Conservation (phyloP, 2,113 vertebrate species). For the Podocnemis expansa region DNA sequence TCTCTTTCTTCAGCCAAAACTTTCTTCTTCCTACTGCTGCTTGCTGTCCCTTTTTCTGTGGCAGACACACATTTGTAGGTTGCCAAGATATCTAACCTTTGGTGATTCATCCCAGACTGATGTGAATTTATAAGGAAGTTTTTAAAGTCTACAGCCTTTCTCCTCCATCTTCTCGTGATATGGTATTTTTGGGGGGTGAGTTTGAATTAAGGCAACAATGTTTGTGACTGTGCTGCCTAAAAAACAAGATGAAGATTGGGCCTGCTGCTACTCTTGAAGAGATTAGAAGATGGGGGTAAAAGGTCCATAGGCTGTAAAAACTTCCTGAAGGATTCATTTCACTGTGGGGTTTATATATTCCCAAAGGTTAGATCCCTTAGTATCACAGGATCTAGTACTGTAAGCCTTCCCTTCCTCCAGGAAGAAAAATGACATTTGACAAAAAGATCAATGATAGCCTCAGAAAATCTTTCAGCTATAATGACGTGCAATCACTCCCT, state of each 20-base stretch:
- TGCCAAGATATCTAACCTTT: background rate
- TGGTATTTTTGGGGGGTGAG: background rate
- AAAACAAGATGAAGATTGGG: background rate
- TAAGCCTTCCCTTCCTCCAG: background rate
- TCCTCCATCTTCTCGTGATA: background rate
- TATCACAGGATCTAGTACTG: background rate
- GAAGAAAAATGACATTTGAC: background rate
- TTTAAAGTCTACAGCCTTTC: background rate
- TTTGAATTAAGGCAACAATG: background rate
- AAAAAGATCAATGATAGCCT: background rate
- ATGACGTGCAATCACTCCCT: background rate
- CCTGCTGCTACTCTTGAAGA: background rate
- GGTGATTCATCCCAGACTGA: background rate
- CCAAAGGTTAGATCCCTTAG: background rate
- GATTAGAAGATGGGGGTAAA: background rate
- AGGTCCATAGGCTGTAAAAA: background rate
- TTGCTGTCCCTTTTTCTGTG: background rate
- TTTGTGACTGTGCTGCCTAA: background rate
- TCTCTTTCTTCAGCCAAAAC: background rate
- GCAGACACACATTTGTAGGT: background rate
- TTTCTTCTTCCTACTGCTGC: background rate
- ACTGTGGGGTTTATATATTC: background rate
- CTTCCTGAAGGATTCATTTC: background rate
- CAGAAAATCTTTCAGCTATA: background rate
- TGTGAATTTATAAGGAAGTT: background rate